These are phyloP conservation scores for Lota lota DNA, from an alignment of 2,113 vertebrate species.

Conservation along the genomic window DNA sequence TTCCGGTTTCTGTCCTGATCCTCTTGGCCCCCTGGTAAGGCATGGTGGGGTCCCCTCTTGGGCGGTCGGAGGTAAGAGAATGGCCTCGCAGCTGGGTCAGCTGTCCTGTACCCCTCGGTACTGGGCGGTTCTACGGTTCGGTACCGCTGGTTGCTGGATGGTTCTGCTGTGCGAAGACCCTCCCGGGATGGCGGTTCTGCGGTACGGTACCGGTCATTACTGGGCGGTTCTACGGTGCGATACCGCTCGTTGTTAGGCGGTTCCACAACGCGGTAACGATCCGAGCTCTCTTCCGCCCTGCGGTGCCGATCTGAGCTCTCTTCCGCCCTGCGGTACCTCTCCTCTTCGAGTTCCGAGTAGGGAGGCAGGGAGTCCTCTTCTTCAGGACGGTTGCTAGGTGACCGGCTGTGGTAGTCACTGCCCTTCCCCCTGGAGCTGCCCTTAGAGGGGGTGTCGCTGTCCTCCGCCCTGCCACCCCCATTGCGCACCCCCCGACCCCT, in stretches of 20 bases:
- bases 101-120: constrained; percentile 54
- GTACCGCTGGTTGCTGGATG: constrained; percentile 57
- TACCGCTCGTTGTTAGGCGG: constrained; percentile 58
- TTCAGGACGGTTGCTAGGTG: constrained; percentile 71
- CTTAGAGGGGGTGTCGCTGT: constrained; percentile 85
- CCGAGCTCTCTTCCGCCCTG: constrained; percentile 61
- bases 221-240: constrained; percentile 65
- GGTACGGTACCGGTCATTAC: constrained; percentile 66
- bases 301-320: constrained; percentile 59
- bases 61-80: constrained; percentile 82
- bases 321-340: constrained; percentile 69
- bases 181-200: constrained; percentile 37
- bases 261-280: constrained; percentile 66
- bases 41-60: constrained; percentile 69
- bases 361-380: constrained; percentile 87
- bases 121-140: constrained; percentile 61
- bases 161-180: constrained; percentile 67
- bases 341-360: constrained; percentile 81
- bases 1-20: constrained; percentile 85
- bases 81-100: constrained; percentile 49
- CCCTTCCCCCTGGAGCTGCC: constrained; percentile 78
- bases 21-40: constrained; percentile 82
- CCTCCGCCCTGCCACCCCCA: constrained; percentile 56
- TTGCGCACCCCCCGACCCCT: constrained; percentile 56
- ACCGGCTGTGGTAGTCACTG: constrained; percentile 69